Evolutionary conservation across 2,113 vertebrate genomes (phyloP), one percentile per base, ranked within the genome.

Genomic region (Pteruthius melanotis): DNA sequence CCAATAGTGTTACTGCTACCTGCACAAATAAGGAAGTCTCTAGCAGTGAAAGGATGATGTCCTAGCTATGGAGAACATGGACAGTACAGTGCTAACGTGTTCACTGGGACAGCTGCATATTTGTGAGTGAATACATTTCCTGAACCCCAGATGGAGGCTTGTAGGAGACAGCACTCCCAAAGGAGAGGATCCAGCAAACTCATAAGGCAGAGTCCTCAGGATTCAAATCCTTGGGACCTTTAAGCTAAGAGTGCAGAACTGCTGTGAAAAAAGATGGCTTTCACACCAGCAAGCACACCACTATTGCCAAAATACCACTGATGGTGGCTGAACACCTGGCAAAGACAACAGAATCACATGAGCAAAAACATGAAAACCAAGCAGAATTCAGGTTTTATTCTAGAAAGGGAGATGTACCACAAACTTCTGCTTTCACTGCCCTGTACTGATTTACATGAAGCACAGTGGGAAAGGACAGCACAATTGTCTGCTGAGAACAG

Each of bases 1-100:
- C 4, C 37, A 56, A 37, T 2, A 81, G 20, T 3, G 1, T 37
- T 63, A 45, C 0, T 1, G 28, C 30, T 71, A 68, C 22, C n/a
- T 61, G 22, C 12, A 72, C 7, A 75, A 63, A 81, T 6, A 27
- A 77, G 27, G 30, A 76, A 75, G 57, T 40, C 52, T 79, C 49
- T 27, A 61, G 24, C 66, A 83, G 35, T 15, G 23, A 59, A 76
- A 86, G 47, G 23, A 65, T 44, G 11, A 39, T 31, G 15, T 15
- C 20, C 61, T 53, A 57, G 28, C 49, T 64, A 13, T 14, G 37
- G 26, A 79, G 49, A 87, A 75, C 20, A 49, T 0, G 1, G 28
- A 60, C 45, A 71, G 31, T 9, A 31, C 53, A 39, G 9, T 53
- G 54, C 45, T 57, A 21, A 23, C 15, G 5, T 9, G 40, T 42